These are phyloP conservation scores for Galerucella pusilla DNA, from an alignment of 2,888 invertebrate species.

Conservation along the genomic window DNA sequence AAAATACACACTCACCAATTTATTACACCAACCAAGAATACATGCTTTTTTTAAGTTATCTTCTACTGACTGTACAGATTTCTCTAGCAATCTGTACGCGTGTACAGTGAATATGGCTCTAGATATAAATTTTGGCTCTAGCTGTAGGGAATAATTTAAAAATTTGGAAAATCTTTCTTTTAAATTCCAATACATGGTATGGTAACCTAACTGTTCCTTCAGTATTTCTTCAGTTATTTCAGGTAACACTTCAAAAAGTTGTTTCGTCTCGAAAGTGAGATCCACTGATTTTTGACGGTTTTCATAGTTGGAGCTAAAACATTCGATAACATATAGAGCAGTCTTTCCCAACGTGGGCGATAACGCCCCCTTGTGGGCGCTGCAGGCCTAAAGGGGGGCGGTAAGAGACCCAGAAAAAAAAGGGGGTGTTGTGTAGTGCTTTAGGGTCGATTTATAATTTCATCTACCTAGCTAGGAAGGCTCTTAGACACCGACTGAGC, in stretches of 20 bases:
- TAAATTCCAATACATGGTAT: background rate
- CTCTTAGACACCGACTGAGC: too few relatives aligned
- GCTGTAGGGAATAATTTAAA: background rate
- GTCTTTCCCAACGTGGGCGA: too few relatives aligned
- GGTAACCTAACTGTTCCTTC: slow-evolving; percentile 3
- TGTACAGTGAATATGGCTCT: background rate
- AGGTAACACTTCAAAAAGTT: background rate
- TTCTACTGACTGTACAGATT: background rate
- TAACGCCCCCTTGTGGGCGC: too few relatives aligned
- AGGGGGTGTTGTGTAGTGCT: too few relatives aligned
- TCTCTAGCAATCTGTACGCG: slow-evolving; percentile 16
- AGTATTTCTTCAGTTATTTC: slow-evolving; percentile 5
- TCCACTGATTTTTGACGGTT: background rate
- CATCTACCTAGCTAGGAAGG: too few relatives aligned
- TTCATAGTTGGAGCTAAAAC: background rate
- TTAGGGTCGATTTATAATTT: too few relatives aligned
- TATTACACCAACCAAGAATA: slow-evolving; percentile 19
- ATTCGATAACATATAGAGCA: too few relatives aligned
- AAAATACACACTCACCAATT: background rate
- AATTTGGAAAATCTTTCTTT: background rate
- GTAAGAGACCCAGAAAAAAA: too few relatives aligned
- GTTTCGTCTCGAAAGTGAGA: background rate
- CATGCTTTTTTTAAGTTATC: slow-evolving; percentile 10
- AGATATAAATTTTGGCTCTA: background rate
- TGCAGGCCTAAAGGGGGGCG: too few relatives aligned